phyloP scores from a whole-genome alignment of 2,113 vertebrate genomes.

The Australoheros scitulus region DNA sequence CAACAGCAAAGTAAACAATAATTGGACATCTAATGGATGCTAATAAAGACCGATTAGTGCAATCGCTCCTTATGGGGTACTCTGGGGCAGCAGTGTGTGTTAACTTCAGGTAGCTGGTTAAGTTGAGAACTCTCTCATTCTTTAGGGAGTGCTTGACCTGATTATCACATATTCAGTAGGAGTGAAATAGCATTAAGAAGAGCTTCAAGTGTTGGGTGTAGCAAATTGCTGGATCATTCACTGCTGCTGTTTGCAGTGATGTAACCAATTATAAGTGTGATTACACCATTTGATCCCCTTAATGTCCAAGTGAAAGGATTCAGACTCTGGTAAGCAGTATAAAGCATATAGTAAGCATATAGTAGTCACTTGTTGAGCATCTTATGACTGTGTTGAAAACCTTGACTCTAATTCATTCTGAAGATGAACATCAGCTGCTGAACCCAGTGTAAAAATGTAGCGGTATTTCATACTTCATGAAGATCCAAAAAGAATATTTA shows the following conservation, averaged over 20 bases:
- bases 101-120: slow-evolving; percentile 40
- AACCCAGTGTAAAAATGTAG: neutral
- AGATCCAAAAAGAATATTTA: neutral
- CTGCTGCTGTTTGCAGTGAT: slow-evolving; percentile 27
- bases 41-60: slow-evolving; percentile 44
- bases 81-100: slow-evolving; percentile 13
- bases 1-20: slow-evolving; percentile 36
- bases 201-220: neutral
- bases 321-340: neutral
- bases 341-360: too few species aligned
- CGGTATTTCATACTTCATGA: neutral
- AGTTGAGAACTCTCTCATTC: slow-evolving; percentile 36
- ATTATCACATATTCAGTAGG: slow-evolving; percentile 49
- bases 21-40: slow-evolving; percentile 32
- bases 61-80: slow-evolving; percentile 25
- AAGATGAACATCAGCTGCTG: neutral
- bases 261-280: slow-evolving; percentile 35
- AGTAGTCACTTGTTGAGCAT: neutral
- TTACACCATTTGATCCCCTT: slow-evolving; percentile 14
- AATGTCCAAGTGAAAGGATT: neutral
- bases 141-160: slow-evolving; percentile 52
- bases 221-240: slow-evolving; percentile 27
- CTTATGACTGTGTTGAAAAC: neutral
- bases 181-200: slow-evolving; percentile 46
- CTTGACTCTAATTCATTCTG: neutral